phyloP scores from a whole-genome alignment of 2,113 vertebrate species.

The Pseudopodoces humilis region DNA sequence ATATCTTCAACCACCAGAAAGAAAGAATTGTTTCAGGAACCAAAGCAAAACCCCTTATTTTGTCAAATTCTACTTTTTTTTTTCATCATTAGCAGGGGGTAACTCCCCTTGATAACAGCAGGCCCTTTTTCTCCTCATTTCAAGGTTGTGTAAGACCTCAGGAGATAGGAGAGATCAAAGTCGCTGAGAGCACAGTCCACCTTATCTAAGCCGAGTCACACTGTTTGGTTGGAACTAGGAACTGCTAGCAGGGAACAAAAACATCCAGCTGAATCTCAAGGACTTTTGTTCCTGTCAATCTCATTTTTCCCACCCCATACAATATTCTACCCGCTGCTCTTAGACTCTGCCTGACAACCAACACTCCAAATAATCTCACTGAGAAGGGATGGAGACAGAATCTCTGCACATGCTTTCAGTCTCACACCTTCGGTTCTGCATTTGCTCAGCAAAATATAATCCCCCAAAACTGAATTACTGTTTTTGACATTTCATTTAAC shows the following conservation, averaged over 20 bases:
- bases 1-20: neutral
- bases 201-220: neutral
- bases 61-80: neutral
- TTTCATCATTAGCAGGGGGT: neutral
- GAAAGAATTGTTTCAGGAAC: neutral
- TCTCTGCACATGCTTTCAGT: neutral
- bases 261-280: neutral
- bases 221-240: neutral
- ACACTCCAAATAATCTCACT: neutral
- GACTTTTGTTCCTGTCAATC: neutral
- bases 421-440: neutral
- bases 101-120: neutral
- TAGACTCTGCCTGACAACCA: neutral
- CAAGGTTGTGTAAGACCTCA: neutral
- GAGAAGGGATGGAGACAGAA: neutral
- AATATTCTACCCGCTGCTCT: neutral
- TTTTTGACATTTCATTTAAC: slow-evolving; percentile 35
- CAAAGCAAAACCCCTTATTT: neutral
- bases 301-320: neutral
- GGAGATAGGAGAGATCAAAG: neutral
- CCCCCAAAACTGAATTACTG: neutral
- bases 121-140: neutral
- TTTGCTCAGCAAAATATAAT: neutral
- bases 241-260: neutral
- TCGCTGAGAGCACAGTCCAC: neutral